phyloP scores from a whole-genome alignment of 2,113 vertebrate species.

The Ia io region DNA sequence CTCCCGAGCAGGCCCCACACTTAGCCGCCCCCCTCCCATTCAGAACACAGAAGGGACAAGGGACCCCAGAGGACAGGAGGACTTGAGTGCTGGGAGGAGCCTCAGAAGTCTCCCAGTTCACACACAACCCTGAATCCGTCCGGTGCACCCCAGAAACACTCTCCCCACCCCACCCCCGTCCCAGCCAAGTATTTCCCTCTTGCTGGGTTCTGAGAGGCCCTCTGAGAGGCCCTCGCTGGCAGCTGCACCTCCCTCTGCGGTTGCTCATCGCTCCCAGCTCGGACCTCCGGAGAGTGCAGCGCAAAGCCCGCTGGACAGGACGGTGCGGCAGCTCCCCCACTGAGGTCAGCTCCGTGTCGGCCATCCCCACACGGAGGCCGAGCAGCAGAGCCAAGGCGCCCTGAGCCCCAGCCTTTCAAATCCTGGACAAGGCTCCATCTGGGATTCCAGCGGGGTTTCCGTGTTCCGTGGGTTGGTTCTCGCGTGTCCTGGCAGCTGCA shows the following conservation, averaged over 20 bases:
- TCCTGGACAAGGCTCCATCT: no score
- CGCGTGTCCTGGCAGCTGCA: background rate
- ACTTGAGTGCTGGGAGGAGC: background rate
- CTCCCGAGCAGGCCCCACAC: background rate
- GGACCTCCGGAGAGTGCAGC: rapidly evolving
- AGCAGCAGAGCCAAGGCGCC: background rate
- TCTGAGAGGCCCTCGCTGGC: background rate
- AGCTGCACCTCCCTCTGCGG: background rate
- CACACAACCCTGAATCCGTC: background rate
- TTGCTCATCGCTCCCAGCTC: background rate
- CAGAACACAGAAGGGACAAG: background rate
- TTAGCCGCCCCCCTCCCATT: no score
- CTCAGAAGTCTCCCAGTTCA: background rate
- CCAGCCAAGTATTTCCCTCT: background rate
- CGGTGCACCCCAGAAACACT: background rate
- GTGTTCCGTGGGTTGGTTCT: no score
- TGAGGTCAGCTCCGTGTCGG: background rate
- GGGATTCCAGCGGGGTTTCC: background rate
- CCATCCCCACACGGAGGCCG: no score
- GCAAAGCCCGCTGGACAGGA: background rate
- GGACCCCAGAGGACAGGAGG: background rate
- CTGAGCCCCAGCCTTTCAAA: background rate
- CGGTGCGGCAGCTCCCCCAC: no score
- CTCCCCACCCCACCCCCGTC: no score
- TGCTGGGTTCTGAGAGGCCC: background rate